These are phyloP conservation scores for Ethmia dodecea DNA, from an alignment of 2,888 invertebrate species.

Conservation along the genomic window DNA sequence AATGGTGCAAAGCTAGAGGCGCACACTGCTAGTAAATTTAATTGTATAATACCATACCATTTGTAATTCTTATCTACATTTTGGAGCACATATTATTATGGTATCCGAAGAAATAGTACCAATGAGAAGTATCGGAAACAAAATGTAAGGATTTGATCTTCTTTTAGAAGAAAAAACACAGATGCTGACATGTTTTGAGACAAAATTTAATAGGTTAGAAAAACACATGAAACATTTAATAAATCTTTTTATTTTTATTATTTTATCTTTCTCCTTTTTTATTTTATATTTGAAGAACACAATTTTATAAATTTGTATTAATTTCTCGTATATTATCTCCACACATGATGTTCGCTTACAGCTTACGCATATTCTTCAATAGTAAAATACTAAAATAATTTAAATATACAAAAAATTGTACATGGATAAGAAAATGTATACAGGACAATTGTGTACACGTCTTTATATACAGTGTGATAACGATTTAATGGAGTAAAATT, in stretches of 20 bases:
- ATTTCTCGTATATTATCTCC: slow-evolving; percentile 27
- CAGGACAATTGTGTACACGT: slow-evolving; percentile 33
- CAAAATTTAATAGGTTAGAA: not conserved
- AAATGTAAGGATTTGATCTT: not conserved
- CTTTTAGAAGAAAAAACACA: too few relatives aligned
- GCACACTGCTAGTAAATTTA: too few relatives aligned
- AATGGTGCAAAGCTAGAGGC: too few relatives aligned
- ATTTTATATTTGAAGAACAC: slow-evolving; percentile 43
- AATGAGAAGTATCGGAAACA: not conserved
- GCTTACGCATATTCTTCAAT: slow-evolving; percentile 33
- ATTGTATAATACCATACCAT: too few relatives aligned
- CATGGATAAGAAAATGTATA: slow-evolving; percentile 47
- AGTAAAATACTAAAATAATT: slow-evolving; percentile 27
- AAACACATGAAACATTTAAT: slow-evolving; percentile 36
- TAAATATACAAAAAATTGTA: slow-evolving; percentile 40
- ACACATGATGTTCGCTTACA: slow-evolving; percentile 23
- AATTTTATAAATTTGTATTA: slow-evolving; percentile 40
- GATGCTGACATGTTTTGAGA: not conserved
- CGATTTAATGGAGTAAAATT: not conserved
- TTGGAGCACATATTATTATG: not conserved
- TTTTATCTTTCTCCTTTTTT: slow-evolving; percentile 25
- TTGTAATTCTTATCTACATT: not conserved
- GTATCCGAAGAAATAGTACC: not conserved
- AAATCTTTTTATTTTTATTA: slow-evolving; percentile 49
- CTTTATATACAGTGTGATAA: not conserved